These are phyloP conservation scores for Ellobius talpinus DNA, from an alignment of 2,113 vertebrate genomes.

Conservation along the genomic window DNA sequence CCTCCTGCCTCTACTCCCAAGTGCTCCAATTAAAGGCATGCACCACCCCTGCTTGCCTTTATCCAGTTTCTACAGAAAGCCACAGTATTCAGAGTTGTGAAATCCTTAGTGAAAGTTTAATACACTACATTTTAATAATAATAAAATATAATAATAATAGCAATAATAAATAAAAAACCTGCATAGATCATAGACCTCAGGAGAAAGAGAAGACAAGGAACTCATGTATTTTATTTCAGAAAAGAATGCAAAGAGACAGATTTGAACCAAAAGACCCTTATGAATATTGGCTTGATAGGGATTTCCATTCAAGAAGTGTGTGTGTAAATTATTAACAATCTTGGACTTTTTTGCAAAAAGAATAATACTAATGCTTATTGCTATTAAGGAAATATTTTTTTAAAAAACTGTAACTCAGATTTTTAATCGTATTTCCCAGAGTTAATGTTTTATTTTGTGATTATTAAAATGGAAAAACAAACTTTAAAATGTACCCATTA, in stretches of 20 bases:
- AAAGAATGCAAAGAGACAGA: background rate
- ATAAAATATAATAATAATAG: background rate
- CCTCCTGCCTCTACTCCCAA: too few relatives aligned
- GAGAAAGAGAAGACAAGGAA: background rate
- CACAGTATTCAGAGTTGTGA: background rate
- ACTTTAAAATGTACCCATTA: background rate
- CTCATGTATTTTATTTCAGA: background rate
- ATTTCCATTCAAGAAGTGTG: background rate
- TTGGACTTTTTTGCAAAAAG: background rate
- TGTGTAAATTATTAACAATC: background rate
- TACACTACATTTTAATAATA: background rate
- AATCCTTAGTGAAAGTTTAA: background rate
- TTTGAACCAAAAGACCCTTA: background rate
- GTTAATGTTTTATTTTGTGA: constrained; percentile 33
- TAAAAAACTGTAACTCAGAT: background rate
- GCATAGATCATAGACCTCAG: background rate
- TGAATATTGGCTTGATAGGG: background rate
- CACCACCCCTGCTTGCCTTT: too few relatives aligned
- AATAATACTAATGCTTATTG: background rate
- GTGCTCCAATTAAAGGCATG: too few relatives aligned
- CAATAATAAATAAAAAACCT: background rate
- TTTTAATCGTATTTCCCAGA: constrained; percentile 16
- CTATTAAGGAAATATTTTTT: background rate
- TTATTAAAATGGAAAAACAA: constrained; percentile 1
- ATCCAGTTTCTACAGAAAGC: background rate